Conservation (phyloP, 2,888 invertebrate species). For the Coecobrya sp. region DNA sequence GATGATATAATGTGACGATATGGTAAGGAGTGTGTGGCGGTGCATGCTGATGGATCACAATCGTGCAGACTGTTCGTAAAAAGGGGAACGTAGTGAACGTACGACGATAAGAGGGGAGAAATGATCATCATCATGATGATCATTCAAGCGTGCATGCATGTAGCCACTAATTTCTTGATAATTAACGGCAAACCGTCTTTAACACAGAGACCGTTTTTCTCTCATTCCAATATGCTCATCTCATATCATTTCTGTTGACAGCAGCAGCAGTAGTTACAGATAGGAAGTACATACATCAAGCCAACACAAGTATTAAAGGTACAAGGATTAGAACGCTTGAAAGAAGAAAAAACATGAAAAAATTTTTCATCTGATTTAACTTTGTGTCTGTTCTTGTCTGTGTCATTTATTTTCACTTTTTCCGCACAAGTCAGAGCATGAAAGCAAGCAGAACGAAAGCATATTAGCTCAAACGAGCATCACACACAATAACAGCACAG, state of each 20-base stretch:
- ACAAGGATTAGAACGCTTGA: neutral
- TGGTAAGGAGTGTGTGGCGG: neutral
- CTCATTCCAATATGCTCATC: slow-evolving; percentile 63
- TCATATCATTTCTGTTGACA: slow-evolving; percentile 75
- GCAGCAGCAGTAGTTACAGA: neutral
- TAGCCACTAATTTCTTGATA: slow-evolving; percentile 72
- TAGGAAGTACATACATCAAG: neutral
- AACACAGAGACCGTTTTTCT: slow-evolving; percentile 57
- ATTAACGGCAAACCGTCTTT: slow-evolving; percentile 66
- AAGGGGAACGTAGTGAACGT: slow-evolving; percentile 40
- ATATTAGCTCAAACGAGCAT: slow-evolving; percentile 48
- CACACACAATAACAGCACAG: slow-evolving; percentile 9
- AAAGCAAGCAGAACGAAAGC: slow-evolving; percentile 55
- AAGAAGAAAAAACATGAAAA: neutral
- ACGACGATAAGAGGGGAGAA: slow-evolving; percentile 15
- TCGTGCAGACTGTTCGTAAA: slow-evolving; percentile 17
- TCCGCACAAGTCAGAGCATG: slow-evolving; percentile 12
- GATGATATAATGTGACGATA: neutral
- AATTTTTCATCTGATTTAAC: slow-evolving; percentile 50
- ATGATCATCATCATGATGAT: slow-evolving; percentile 21
- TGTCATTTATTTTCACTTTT: slow-evolving; percentile 71
- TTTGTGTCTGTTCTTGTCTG: slow-evolving; percentile 57
- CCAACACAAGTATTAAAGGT: neutral
- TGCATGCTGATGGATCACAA: slow-evolving; percentile 21
- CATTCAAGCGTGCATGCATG: slow-evolving; percentile 40